Base-by-base conservation (phyloP, 2,888 invertebrate genomes). In the Netelia inedita region DNA sequence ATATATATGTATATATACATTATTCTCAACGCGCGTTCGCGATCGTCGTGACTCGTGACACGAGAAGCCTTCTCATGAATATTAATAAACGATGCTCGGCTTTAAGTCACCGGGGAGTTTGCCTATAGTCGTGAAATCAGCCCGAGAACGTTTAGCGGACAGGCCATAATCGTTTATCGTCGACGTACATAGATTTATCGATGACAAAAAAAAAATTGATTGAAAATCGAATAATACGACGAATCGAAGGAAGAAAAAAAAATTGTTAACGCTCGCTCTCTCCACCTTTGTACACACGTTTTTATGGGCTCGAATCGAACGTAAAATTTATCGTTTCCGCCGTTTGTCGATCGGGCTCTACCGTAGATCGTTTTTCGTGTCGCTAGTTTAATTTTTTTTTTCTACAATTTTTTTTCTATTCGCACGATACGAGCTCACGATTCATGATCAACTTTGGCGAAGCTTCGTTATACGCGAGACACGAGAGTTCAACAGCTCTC, bases 291-390 rank as follows among this genome's bases (percentile, higher is more conserved):
- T 57, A 35, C 23, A n/a, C 10, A 23, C 21, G n/a, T 71, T 53
- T 53, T 2, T 50, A 5, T n/a, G 14, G 21, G 68, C 3, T 19
- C 66, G 28, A 46, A 16, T 61, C 53, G 16, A 79, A 2, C 14
- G 76, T 35, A 53, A 35, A 63, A 63, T 79, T 79, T 71, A 79
- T 71, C 71, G 71, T 79, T 79, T 79, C 69, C 79, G 79, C 71
- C 35, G 61, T 71, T 63, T 41, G 59, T 71, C 35, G 53, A 2
- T 46, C 46, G 21, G 19, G 57, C 23, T 73, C 35, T 50, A 43
- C 46, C 28, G 3, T 3, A 2, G 53, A 79, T 63, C 61, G 16
- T 63, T 71, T 59, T 79, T 71, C 69, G 35, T 35, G 35, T 53
- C 53, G 41, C 35, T 50, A 14, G 43, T 57, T 66, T 46, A 5